Conservation (phyloP, 2,888 invertebrate genomes). For the Myopa testacea region DNA sequence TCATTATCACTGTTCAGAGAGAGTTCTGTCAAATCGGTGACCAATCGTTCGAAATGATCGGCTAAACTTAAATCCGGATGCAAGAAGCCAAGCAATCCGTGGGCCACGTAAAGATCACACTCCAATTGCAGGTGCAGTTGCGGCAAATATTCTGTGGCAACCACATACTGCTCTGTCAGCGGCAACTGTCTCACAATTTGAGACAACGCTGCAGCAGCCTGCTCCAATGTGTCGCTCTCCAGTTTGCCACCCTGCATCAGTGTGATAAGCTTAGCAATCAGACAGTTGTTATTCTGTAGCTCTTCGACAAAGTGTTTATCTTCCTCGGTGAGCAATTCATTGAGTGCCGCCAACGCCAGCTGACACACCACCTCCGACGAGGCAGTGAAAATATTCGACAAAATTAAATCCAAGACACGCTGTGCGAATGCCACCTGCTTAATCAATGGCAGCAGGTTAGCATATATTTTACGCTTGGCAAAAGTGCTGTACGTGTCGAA, state of each 20-base stretch:
- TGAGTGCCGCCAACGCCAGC: conserved; percentile 62
- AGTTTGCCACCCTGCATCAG: conserved; percentile 53
- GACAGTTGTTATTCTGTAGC: conserved; percentile 66
- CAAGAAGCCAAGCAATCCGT: conserved; percentile 64
- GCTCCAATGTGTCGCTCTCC: conserved; percentile 51
- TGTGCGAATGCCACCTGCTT: conserved; percentile 60
- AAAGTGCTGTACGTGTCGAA: conserved; percentile 57
- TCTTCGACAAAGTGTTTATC: conserved; percentile 63
- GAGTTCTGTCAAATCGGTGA: conserved; percentile 60
- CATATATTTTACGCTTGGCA: conserved; percentile 60
- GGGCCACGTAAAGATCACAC: conserved; percentile 62
- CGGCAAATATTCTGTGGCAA: conserved; percentile 67
- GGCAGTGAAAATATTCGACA: conserved; percentile 54
- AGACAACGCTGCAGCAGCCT: conserved; percentile 68
- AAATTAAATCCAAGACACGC: conserved; percentile 58
- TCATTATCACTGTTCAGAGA: conserved; percentile 59
- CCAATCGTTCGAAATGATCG: conserved; percentile 62
- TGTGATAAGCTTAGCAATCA: conserved; percentile 67
- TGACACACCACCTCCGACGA: conserved; percentile 51
- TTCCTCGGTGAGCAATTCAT: conserved; percentile 53
- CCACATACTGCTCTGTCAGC: conserved; percentile 67
- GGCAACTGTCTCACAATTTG: conserved; percentile 68
- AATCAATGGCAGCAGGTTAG: conserved; percentile 58
- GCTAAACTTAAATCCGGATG: conserved; percentile 61
- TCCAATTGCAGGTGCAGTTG: conserved; percentile 57